Conservation (phyloP, 2,888 invertebrate genomes). For the Cancer borealis region DNA sequence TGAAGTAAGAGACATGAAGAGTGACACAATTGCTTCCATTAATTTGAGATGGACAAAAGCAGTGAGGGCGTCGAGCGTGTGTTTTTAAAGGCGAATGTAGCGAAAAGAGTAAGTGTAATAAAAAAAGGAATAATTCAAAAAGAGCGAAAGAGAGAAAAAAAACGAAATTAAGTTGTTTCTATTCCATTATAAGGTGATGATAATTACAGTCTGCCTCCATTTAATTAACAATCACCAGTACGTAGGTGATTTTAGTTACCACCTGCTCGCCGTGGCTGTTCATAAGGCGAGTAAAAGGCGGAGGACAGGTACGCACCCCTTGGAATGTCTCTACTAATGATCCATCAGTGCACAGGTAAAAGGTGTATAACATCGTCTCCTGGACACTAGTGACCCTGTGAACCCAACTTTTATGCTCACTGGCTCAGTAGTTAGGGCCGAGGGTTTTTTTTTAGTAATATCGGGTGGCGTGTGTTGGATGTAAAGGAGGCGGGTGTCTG, state of each 20-base stretch:
- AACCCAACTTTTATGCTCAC: not conserved
- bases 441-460: not conserved
- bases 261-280: not conserved
- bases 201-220: not conserved
- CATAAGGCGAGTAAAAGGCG: not conserved
- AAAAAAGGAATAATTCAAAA: not conserved
- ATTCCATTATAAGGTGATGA: not conserved
- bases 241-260: not conserved
- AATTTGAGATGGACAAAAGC: not conserved
- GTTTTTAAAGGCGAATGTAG: not conserved
- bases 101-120: not conserved
- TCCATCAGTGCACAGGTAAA: not conserved
- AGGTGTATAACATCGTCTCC: slow-evolving; percentile 22
- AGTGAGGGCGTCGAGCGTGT: not conserved
- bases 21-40: not conserved
- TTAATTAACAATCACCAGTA: not conserved
- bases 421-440: not conserved
- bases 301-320: not conserved
- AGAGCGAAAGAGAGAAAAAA: not conserved
- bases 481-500: not conserved
- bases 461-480: not conserved
- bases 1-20: slow-evolving; percentile 10
- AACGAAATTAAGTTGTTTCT: not conserved
- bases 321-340: slow-evolving; percentile 18
- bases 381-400: slow-evolving; percentile 5